Base-by-base conservation (phyloP, 2,888 invertebrate genomes). In the Meliscaeva auricollis region DNA sequence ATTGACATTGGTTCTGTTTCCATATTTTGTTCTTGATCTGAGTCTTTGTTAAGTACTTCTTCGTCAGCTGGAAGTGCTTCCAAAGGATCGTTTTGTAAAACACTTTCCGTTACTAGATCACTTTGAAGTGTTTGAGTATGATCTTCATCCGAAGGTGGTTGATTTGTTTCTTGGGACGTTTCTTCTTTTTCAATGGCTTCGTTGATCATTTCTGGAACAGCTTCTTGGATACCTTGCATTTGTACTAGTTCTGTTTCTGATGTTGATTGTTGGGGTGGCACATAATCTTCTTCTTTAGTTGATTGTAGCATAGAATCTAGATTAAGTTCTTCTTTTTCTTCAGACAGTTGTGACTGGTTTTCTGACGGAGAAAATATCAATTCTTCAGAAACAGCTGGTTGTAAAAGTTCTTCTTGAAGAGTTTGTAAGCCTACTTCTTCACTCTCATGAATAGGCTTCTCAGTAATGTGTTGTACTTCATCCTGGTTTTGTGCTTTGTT, bases 91-190 rank as follows among this genome's bases (percentile, higher is more conserved):
- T 52, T n/a, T 13, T 82, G 70, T 41, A 88, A 87, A 8, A 78
- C 17, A 44, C 38, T 84, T 78, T 91, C 90, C 35, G 88, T 87
- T 8, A 3, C 17, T 30, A 30, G 44, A 7, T 56, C 74, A 4
- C 66, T 32, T 38, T 73, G 15, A 4, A 9, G 11, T 17, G 26
- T 30, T 30, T 46, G 30, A 38, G 0, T 26, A 50, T 89, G 88
- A 17, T 74, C 83, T 6, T 81, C 56, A 50, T 88, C 88, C 0
- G 88, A 87, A 35, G 87, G 87, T 6, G 78, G 84, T 8, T 89
- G 60, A 3, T 54, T 60, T 26, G 38, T 77, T 8, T 70, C 56
- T 3, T 74, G 20, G 15, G 48, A 26, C 3, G 73, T 22, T 11
- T n/a, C 20, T 38, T 85, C 87, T 32, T 38, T 41, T 80, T 58